Base-by-base conservation (phyloP, 2,888 invertebrate species). In the Teinopalpus imperialis region DNA sequence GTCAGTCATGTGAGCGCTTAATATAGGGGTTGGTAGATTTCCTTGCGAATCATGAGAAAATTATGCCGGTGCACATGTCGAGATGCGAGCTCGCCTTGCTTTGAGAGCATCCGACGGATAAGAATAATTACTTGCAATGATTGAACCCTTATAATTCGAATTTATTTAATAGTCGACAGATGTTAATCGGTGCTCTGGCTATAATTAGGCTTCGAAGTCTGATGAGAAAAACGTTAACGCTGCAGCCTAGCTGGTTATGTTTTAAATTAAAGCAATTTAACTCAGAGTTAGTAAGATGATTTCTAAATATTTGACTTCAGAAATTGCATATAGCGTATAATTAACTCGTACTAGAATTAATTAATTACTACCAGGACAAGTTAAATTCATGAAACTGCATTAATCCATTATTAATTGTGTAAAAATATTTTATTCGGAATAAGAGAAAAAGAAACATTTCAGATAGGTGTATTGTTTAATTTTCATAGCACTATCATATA, bases 41-140 rank as follows among this genome's bases (percentile, higher is more conserved):
- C 76, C 77, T 76, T 66, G 81, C 74, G 82, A 82, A 82, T 85
- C 85, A 83, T 80, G 87, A 81, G 86, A 83, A 86, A 87, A 88
- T 88, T 85, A 81, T 83, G 70, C 74, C 69, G 63, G 55, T 61
- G 55, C 63, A 62, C 57, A 63, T 63, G 69, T 66, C 72, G 66
- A 55, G 75, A 68, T 62, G 56, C 62, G 66, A 69, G 62, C 67
- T 68, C 74, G 68, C 56, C 57, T 68, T 71, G 72, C 81, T 82
- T 81, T 82, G 81, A 81, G 77, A 80, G 69, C 81, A 75, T 77
- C 87, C 83, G 86, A 82, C 87, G 86, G 87, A 87, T 87, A 87
- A 83, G 82, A 87, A 87, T 87, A 87, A 88, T 88, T 88, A 87
- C 82, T 85, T 77, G 76, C 86, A 83, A 83, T 81, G 83, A 85